Evolutionary conservation across 2,113 vertebrate genomes (phyloP).

Genomic region (Apteryx owenii): DNA sequence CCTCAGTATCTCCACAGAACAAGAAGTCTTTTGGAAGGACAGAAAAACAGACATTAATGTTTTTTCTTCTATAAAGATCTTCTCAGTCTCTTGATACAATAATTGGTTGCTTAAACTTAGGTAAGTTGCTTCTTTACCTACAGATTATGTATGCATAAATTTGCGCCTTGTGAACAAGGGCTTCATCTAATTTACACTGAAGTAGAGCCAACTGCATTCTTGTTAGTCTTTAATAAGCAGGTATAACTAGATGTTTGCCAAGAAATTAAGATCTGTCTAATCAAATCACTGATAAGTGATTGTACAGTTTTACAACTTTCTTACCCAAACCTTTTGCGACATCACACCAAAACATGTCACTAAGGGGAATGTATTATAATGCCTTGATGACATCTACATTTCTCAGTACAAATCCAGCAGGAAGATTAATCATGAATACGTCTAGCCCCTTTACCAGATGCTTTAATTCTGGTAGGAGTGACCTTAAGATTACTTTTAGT

Average conservation of each 20-base stretch:
- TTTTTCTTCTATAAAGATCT: not conserved
- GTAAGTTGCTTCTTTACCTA: not conserved
- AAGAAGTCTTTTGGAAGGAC: not conserved
- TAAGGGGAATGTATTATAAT: not conserved
- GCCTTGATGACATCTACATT: not conserved
- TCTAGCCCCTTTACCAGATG: not conserved
- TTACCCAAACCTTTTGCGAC: not conserved
- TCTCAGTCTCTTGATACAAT: not conserved
- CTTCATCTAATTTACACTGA: not conserved
- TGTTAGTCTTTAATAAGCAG: not conserved
- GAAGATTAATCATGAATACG: not conserved
- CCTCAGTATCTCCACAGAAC: not conserved
- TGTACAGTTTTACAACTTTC: not conserved
- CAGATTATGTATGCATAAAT: not conserved
- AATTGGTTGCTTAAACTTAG: not conserved
- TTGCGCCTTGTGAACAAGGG: not conserved
- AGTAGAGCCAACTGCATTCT: not conserved
- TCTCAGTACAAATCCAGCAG: not conserved
- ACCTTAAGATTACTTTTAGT: not conserved
- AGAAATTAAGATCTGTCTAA: not conserved
- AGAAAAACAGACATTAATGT: not conserved
- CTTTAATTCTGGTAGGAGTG: not conserved
- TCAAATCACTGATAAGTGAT: not conserved
- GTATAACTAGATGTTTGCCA: not conserved
- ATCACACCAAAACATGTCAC: not conserved